These are phyloP conservation scores for Agapostemon virescens DNA, from an alignment of 2,888 invertebrate species.

Conservation along the genomic window DNA sequence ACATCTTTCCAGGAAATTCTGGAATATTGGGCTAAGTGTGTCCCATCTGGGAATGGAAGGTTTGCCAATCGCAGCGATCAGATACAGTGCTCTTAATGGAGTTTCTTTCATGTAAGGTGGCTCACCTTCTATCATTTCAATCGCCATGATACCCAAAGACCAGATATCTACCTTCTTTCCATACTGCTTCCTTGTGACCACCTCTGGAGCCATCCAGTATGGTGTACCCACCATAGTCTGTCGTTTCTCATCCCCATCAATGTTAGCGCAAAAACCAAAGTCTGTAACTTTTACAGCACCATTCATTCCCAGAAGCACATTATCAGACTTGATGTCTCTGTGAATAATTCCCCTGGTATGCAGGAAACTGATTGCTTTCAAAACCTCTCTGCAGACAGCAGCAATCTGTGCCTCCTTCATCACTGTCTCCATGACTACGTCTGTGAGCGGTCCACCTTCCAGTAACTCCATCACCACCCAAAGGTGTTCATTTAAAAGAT, in stretches of 20 bases:
- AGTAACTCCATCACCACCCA: constrained; percentile 99
- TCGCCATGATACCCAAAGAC: constrained; percentile 99
- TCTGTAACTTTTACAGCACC: constrained; percentile 96
- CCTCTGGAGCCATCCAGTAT: constrained; percentile 99
- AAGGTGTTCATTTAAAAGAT: constrained; percentile 93
- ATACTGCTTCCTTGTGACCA: constrained; percentile 94
- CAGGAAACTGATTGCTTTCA: constrained; percentile 93
- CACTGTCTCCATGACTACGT: constrained; percentile 97
- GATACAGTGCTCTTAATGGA: constrained; percentile 93
- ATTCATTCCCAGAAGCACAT: constrained; percentile 95
- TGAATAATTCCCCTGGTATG: constrained; percentile 95
- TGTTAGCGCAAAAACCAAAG: constrained; percentile 99
- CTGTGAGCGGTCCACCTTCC: constrained; percentile 96
- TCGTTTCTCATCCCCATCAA: constrained; percentile 96
- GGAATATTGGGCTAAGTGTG: constrained; percentile 88
- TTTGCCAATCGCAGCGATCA: constrained; percentile 97
- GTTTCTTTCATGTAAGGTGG: constrained; percentile 98
- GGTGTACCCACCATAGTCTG: constrained; percentile 99
- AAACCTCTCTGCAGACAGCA: constrained; percentile 93
- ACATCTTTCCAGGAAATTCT: constrained; percentile 93
- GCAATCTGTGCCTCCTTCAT: constrained; percentile 99
- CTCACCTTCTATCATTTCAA: constrained; percentile 98
- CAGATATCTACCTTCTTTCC: constrained; percentile 96
- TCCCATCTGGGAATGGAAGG: constrained; percentile 94
- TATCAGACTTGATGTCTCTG: constrained; percentile 98